Conservation (phyloP, 2,888 invertebrate species). For the Crepidodera aurea region DNA sequence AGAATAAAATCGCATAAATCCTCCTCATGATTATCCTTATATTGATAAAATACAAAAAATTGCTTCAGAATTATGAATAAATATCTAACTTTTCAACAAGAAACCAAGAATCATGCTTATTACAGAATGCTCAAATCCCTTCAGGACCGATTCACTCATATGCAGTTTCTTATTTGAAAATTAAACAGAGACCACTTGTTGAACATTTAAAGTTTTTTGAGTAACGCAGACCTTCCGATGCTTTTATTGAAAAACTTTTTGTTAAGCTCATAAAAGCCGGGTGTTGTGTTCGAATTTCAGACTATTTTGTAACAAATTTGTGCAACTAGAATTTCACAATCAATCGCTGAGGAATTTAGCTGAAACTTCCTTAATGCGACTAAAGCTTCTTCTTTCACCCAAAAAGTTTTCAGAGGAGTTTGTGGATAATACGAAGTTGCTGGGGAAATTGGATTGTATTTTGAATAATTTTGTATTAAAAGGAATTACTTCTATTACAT, state of each 20-base stretch:
- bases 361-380: slow-evolving; percentile 10
- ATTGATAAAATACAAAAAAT: too few relatives aligned
- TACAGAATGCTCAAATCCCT: too few relatives aligned
- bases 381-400: slow-evolving; percentile 6
- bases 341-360: slow-evolving; percentile 5
- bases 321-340: slow-evolving; percentile 15
- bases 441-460: slow-evolving; percentile 5
- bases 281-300: slow-evolving; percentile 8
- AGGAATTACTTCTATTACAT: neutral
- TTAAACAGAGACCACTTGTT: too few relatives aligned
- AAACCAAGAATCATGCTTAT: too few relatives aligned
- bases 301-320: slow-evolving; percentile 18
- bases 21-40: too few relatives aligned
- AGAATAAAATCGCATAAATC: too few relatives aligned
- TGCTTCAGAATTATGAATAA: too few relatives aligned
- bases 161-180: too few relatives aligned
- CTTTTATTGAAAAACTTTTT: slow-evolving; percentile 16
- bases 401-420: slow-evolving; percentile 1
- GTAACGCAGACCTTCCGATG: neutral
- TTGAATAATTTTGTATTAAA: slow-evolving; percentile 7
- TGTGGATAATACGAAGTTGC: slow-evolving; percentile 5
- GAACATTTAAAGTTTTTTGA: neutral
- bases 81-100: too few relatives aligned
- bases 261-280: slow-evolving; percentile 3
- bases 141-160: too few relatives aligned